phyloP scores from a whole-genome alignment of 2,888 invertebrate species.

The Conchocele bisecta region DNA sequence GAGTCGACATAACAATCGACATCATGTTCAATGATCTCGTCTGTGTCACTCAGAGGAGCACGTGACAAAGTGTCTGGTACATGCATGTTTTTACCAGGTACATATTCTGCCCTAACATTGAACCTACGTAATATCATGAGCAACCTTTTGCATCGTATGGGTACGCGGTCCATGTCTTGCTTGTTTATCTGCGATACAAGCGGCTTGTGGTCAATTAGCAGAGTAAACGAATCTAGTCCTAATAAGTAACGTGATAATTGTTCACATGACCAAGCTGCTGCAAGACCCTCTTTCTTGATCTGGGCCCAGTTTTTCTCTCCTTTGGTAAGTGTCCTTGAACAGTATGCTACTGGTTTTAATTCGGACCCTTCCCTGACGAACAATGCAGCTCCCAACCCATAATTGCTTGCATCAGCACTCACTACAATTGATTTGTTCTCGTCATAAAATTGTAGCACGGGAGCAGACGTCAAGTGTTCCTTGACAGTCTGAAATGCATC shows the following conservation, averaged over 20 bases:
- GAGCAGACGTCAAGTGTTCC: conserved; percentile 33
- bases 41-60: conserved; percentile 11
- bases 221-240: conserved; percentile 42
- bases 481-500: conserved; percentile 52
- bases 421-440: conserved; percentile 60
- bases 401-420: conserved; percentile 59
- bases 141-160: conserved; percentile 56
- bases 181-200: conserved; percentile 57
- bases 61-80: conserved; percentile 55
- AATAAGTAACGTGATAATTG: conserved; percentile 35
- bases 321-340: conserved; percentile 53
- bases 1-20: conserved; percentile 23
- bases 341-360: conserved; percentile 57
- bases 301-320: conserved; percentile 55
- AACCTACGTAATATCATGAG: conserved; percentile 50
- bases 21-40: conserved; percentile 17
- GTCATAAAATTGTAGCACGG: conserved; percentile 57
- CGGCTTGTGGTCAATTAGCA: conserved; percentile 62
- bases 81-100: conserved; percentile 49
- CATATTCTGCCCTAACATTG: conserved; percentile 29
- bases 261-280: conserved; percentile 57
- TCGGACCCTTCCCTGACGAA: conserved; percentile 37
- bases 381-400: conserved; percentile 58
- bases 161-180: conserved; percentile 42
- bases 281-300: conserved; percentile 59